A percentile compares a stretch with the other conserved stretches of the same genome.
These are phyloP conservation scores for Ophion obscuratus DNA, from an alignment of 2,888 invertebrate genomes.

Conservation along the genomic window DNA sequence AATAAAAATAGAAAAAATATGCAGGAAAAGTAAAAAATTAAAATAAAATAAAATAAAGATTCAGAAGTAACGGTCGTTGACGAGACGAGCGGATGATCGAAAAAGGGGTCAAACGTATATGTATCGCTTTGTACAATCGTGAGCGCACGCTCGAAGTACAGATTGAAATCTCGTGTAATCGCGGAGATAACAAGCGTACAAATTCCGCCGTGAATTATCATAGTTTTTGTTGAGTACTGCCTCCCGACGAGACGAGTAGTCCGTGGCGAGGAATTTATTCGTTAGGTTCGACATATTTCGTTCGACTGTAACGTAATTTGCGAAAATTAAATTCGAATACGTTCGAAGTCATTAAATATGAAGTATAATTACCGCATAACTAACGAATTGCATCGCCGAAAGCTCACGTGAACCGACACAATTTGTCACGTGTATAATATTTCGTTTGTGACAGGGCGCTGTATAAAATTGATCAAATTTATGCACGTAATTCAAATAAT, in stretches of 20 bases:
- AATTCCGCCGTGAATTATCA: constrained; percentile 51
- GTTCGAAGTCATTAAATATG: not conserved
- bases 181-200: constrained; percentile 35
- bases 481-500: not conserved
- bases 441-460: not conserved
- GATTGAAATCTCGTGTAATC: constrained; percentile 37
- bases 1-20: not conserved
- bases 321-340: not conserved
- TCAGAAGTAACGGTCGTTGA: not conserved
- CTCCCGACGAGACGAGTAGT: not conserved
- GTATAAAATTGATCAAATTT: not conserved
- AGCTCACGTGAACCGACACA: not conserved
- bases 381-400: not conserved
- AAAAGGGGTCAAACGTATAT: constrained; percentile 5
- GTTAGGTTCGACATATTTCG: not conserved
- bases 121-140: not conserved
- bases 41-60: not conserved
- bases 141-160: not conserved
- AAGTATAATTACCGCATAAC: not conserved
- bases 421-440: not conserved
- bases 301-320: not conserved
- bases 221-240: not conserved
- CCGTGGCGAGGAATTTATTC: not conserved
- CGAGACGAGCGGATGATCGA: not conserved
- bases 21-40: not conserved